Conservation (phyloP, 2,113 vertebrate genomes). For the Pluvianellus socialis region DNA sequence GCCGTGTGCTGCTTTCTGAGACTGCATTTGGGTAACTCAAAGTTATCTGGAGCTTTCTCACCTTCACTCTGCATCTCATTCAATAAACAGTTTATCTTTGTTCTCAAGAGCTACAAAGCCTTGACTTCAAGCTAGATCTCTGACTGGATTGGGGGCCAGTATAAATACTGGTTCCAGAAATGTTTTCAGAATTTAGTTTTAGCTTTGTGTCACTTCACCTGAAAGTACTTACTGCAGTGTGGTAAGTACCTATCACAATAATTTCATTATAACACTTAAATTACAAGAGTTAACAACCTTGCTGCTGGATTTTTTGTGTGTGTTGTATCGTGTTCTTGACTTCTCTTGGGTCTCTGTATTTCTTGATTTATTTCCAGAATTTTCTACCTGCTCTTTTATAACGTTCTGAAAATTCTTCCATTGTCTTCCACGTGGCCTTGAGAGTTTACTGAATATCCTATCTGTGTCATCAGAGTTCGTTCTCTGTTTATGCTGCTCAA, state of each 20-base stretch:
- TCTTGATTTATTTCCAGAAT: neutral
- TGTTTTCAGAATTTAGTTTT: neutral
- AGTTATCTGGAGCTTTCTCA: neutral
- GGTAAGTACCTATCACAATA: neutral
- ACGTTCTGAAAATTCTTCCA: neutral
- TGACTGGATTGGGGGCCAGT: neutral
- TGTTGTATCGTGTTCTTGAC: neutral
- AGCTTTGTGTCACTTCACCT: neutral
- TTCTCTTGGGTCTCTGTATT: neutral
- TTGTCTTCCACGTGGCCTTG: accelerated
- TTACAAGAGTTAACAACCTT: neutral
- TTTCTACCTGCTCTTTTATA: neutral
- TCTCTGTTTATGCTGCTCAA: neutral
- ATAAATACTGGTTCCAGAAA: neutral
- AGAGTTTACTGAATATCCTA: neutral
- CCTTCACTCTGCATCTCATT: neutral
- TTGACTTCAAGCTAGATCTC: neutral
- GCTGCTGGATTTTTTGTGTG: neutral
- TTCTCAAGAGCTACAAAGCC: neutral
- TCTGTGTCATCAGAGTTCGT: neutral
- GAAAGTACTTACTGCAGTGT: neutral
- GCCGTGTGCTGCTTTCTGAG: neutral
- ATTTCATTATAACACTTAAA: neutral
- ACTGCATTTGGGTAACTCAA: neutral
- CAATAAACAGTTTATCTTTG: neutral